Base-by-base conservation (phyloP, 1,140 invertebrate genomes). In the Drosophila ambigua region DNA sequence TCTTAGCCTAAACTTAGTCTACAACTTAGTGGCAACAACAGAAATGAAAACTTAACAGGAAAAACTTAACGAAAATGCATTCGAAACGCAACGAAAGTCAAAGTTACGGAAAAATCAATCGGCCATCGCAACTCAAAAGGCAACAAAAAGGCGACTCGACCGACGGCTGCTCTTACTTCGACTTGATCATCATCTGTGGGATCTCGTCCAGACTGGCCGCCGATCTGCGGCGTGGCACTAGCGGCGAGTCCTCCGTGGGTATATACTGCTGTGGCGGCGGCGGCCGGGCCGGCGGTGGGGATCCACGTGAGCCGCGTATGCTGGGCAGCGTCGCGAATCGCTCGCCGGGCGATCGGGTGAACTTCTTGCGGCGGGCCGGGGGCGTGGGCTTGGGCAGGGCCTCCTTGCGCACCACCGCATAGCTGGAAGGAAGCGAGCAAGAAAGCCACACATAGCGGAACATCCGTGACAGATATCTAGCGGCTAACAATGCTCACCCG, bases 321-420 rank as follows among this genome's bases (percentile, higher is more conserved):
- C 65, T 85, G 61, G 94, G 92, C 78, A 94, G 82, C 39, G 94
- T 93, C 59, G 91, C 78, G 45, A 93, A 94, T 58, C 94, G 94
- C 79, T 94, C 92, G 45, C 80, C 91, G 2, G 92, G 84, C 20
- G 88, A 90, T 63, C 91, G 91, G 15, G 79, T 74, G 44, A 92
- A 93, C 72, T 93, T 92, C 89, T 93, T 93, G 58, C 93, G 92
- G 35, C 93, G 92, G 11, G 91, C 81, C 2, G 94, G 94, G 0
- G 93, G 93, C 41, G 94, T 94, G 41, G 93, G 93, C 24, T 93
- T 93, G 5, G 94, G 93, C 41, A 94, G 91, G 9, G 91, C 90
- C 84, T 94, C 75, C 92, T 93, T 73, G 72, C 93, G 93, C 26
- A 92, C 90, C 54, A 91, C 81, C 15, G 91, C 91, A 52, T 92